Evolutionary conservation across 2,797 vertebrate species (phyloP), one percentile per base, ranked within the genome.

Genomic region (Enteromius mattozi): DNA sequence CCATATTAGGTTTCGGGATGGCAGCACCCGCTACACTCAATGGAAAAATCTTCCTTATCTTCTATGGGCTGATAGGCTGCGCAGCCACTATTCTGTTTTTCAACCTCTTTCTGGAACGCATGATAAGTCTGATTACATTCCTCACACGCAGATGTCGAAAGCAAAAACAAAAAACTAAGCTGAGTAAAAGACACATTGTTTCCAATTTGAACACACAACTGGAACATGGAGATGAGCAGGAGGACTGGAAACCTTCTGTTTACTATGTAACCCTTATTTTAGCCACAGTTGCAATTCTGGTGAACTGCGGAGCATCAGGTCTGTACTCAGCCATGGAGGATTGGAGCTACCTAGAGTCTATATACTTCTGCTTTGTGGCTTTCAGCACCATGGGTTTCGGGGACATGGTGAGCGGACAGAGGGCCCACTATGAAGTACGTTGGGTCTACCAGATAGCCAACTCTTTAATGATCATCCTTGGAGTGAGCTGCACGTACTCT

Each of bases 321-420:
- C 63, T 93, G 7, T 94, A 93, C 83, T 89, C 92, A 1, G 84
- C 76, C 47, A 91, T 92, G 87, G 93, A 94, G 86, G 91, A 89
- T 47, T 94, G 92, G 94, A 89, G 82, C 3, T 95, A 91, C 85
- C 56, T 82, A 16, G 92, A 94, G 75, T 93, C 93, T 0, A 87
- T 95, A 49, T 94, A 94, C 82, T 94, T 94, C 81, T 94, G 93
- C 87, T 95, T 94, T 14, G 92, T 94, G 84, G 90, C 94, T 0
- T 94, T 95, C 77, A 93, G 92, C 88, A 94, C 91, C 0, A 91
- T 93, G 35, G 94, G 92, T 30, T 94, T 94, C 16, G 91, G 93
- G 4, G 94, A 94, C 85, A 88, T 94, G 88, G 93, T 94, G 17
- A 94, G 92, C 8, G 81, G 90, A 65, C 94, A 93, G 81, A 87